Percentiles rank a stretch among this genome's conserved stretches.
phyloP scores from a whole-genome alignment of 53 echinoderm and acorn worm species.

The Stichopus horrens region DNA sequence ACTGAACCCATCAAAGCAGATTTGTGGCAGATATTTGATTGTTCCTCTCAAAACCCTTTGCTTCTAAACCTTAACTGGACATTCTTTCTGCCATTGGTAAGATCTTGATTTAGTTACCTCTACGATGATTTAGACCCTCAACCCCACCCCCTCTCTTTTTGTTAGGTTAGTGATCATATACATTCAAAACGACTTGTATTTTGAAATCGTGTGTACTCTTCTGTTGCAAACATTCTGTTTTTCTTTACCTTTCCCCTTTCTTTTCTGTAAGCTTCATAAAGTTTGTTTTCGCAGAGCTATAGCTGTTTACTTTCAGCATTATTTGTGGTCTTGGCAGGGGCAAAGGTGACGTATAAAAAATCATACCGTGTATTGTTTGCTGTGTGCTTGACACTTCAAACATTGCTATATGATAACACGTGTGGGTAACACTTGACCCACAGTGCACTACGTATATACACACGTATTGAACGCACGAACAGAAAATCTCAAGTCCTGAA shows the following conservation, averaged over 20 bases:
- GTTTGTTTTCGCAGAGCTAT: not conserved
- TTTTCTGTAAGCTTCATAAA: not conserved
- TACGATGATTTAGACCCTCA: too few species aligned
- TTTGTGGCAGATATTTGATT: too few species aligned
- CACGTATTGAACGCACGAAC: not conserved
- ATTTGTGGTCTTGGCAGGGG: not conserved
- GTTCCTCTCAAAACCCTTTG: too few species aligned
- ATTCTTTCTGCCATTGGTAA: too few species aligned
- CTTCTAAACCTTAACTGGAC: too few species aligned
- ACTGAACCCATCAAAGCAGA: too few species aligned
- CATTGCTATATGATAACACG: not conserved
- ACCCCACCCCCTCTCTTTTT: too few species aligned
- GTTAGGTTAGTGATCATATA: too few species aligned
- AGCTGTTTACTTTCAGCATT: not conserved
- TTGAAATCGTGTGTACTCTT: too few species aligned
- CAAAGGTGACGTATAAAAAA: not conserved
- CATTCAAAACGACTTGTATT: too few species aligned
- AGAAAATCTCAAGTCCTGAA: too few species aligned
- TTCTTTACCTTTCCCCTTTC: not conserved
- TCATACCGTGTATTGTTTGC: not conserved
- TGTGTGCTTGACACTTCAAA: not conserved
- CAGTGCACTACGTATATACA: not conserved
- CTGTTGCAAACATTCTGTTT: not conserved
- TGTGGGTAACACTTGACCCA: conserved; percentile 32
- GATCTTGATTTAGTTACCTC: too few species aligned